Percentiles rank a stretch among this genome's conserved stretches.
Conservation (phyloP, 2,888 invertebrate species). For the Eupithecia subfuscata region DNA sequence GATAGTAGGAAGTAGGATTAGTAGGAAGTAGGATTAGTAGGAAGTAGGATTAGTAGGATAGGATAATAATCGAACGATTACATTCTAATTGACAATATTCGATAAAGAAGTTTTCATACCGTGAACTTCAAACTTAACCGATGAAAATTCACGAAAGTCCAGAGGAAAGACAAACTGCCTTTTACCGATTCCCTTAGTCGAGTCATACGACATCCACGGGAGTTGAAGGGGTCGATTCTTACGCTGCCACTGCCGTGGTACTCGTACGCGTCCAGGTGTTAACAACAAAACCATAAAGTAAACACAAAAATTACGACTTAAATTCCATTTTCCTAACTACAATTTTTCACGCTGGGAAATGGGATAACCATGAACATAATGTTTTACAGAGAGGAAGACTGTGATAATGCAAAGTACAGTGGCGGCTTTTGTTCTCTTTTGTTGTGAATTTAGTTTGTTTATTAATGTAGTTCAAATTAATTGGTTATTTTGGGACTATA, state of each 20-base stretch:
- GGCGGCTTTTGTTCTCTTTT: not conserved
- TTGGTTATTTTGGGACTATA: not conserved
- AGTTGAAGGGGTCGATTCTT: not conserved
- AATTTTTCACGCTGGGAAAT: not conserved
- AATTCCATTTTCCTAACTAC: not conserved
- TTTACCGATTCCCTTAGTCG: no score
- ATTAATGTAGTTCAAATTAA: not conserved
- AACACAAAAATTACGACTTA: not conserved
- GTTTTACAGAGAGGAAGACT: not conserved
- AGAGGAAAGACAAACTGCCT: no score
- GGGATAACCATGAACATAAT: not conserved
- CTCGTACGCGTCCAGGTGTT: not conserved
- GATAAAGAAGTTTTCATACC: no score
- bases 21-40: no score
- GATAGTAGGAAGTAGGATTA: no score
- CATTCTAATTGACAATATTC: no score
- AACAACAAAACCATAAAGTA: not conserved
- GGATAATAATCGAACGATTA: no score
- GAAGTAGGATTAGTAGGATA: no score
- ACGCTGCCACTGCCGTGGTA: not conserved
- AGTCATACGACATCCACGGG: no score
- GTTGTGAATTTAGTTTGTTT: not conserved
- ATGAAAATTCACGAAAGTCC: not conserved
- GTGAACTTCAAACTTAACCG: not conserved
- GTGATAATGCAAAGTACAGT: not conserved